A percentile compares a stretch with the other conserved stretches of the same genome.
These are phyloP conservation scores for Lysandra bellargus DNA, from an alignment of 2,888 invertebrate species.

Conservation along the genomic window DNA sequence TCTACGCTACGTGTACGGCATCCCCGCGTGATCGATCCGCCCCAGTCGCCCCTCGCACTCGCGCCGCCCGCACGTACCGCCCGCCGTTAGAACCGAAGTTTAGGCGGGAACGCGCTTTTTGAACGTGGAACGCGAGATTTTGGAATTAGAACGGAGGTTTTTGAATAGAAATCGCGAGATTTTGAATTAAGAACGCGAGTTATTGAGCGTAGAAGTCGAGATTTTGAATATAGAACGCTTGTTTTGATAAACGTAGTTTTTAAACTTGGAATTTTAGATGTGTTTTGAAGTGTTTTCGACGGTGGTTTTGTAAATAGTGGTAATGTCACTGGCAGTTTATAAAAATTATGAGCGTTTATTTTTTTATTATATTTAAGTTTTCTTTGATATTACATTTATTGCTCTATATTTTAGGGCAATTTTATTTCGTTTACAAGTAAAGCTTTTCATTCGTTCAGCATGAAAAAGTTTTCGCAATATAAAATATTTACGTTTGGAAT, in stretches of 20 bases:
- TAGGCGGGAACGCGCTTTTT: slow-evolving; percentile 65
- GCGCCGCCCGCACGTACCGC: slow-evolving; percentile 49
- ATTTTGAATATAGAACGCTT: background rate
- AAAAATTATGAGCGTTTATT: background rate
- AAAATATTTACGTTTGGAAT: background rate
- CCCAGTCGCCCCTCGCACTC: slow-evolving; percentile 66
- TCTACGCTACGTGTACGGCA: slow-evolving; percentile 46
- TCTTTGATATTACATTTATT: too few species aligned
- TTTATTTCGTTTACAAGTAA: background rate
- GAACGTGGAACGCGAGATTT: slow-evolving; percentile 1
- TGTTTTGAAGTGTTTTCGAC: slow-evolving; percentile 16
- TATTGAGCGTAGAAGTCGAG: background rate
- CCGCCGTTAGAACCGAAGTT: slow-evolving; percentile 62
- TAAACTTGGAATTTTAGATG: background rate
- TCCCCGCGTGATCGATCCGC: slow-evolving; percentile 67
- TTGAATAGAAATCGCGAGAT: background rate
- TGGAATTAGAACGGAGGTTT: background rate
- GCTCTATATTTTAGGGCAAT: too few species aligned
- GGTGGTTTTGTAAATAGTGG: background rate
- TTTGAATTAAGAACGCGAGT: slow-evolving; percentile 46
- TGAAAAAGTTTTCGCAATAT: background rate
- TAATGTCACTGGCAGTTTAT: slow-evolving; percentile 21
- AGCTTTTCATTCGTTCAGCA: background rate
- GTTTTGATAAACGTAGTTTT: background rate
- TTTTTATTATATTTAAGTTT: background rate